Conservation (phyloP, 2,113 vertebrate genomes). For the Nymphicus hollandicus region DNA sequence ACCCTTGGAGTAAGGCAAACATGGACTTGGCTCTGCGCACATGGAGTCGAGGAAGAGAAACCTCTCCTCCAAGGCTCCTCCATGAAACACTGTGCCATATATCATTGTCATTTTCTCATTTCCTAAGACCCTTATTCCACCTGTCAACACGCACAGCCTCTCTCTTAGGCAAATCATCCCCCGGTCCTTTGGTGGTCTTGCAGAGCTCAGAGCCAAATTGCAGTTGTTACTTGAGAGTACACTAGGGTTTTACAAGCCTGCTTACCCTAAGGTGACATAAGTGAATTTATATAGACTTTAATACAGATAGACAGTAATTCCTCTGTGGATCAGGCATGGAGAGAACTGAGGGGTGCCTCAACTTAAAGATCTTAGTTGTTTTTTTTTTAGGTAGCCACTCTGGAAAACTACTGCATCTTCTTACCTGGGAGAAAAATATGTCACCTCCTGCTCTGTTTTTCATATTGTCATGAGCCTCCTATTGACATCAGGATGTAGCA, state of each 20-base stretch:
- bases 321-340: neutral
- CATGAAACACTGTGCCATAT: neutral
- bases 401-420: neutral
- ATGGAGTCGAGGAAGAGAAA: neutral
- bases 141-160: neutral
- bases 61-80: neutral
- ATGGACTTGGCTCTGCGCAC: neutral
- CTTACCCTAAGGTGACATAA: neutral
- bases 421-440: neutral
- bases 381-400: neutral
- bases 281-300: neutral
- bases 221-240: neutral
- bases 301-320: neutral
- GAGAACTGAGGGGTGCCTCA: neutral
- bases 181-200: neutral
- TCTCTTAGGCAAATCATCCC: neutral
- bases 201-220: neutral
- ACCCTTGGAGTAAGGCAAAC: neutral
- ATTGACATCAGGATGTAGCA: conserved; percentile 51
- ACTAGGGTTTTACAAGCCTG: neutral
- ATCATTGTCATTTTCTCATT: neutral
- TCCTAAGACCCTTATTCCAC: neutral
- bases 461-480: conserved; percentile 7
- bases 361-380: neutral
- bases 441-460: conserved; percentile 7